A percentile compares a stretch with the other conserved stretches of the same genome.
Evolutionary conservation across 2,797 vertebrate species (phyloP).

Genomic region (Garrulus glandarius): DNA sequence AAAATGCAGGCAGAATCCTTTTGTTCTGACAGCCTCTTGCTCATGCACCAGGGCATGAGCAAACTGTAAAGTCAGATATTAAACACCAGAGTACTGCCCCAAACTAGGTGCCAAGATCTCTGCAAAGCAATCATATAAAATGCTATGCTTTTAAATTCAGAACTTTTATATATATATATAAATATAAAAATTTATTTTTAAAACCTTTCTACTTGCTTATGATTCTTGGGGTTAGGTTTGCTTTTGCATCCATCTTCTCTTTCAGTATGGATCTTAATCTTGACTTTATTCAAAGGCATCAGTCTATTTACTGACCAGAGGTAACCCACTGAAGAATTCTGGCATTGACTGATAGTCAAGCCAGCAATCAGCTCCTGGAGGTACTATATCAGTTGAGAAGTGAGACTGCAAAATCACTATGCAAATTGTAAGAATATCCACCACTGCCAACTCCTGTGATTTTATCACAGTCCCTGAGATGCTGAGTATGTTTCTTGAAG

Average conservation of each 20-base stretch:
- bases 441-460: not conserved
- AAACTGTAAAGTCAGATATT: not conserved
- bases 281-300: not conserved
- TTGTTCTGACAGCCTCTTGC: not conserved
- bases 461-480: not conserved
- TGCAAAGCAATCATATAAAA: not conserved
- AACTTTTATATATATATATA: not conserved
- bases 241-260: not conserved
- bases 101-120: not conserved
- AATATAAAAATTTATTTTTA: not conserved
- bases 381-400: not conserved
- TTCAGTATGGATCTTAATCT: not conserved
- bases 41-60: not conserved
- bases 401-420: not conserved
- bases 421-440: not conserved
- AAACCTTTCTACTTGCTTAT: not conserved
- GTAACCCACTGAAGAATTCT: not conserved
- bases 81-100: not conserved
- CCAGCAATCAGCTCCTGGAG: not conserved
- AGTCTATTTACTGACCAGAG: not conserved
- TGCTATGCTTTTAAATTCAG: not conserved
- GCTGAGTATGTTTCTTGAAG: not conserved
- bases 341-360: not conserved
- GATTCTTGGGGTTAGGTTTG: not conserved
- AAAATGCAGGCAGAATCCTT: not conserved